Percentiles rank a stretch among this genome's conserved stretches.
phyloP scores from a whole-genome alignment of 2,888 invertebrate species.

The Mesorhabditis spiculigera region DNA sequence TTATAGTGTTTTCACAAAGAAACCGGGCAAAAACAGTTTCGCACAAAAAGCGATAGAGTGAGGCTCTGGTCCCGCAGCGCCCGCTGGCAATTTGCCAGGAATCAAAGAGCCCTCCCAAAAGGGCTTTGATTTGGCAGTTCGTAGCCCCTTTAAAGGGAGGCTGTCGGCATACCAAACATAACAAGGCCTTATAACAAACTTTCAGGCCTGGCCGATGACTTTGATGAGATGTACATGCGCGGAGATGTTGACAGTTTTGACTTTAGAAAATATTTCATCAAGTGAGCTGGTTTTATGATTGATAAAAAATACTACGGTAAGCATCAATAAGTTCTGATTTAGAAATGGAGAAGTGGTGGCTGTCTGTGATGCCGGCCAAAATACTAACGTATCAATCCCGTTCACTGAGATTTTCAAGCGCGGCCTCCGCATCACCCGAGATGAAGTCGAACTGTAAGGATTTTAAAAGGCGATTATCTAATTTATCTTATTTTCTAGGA shows the following conservation, averaged over 20 bases:
- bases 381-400: constrained; percentile 14
- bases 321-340: constrained; percentile 9
- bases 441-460: neutral
- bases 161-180: no score
- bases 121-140: no score
- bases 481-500: no score
- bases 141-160: no score
- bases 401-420: constrained; percentile 30
- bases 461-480: no score
- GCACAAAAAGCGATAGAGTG: no score
- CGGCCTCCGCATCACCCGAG: constrained; percentile 19
- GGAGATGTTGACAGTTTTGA: constrained; percentile 68
- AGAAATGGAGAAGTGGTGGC: constrained; percentile 32
- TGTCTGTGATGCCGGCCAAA: constrained; percentile 22
- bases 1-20: no score
- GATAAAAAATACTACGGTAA: neutral
- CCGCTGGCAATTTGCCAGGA: no score
- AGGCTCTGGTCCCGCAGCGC: no score
- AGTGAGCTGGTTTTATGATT: constrained; percentile 19
- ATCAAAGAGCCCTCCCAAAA: no score
- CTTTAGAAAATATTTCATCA: constrained; percentile 61
- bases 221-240: constrained; percentile 72
- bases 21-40: no score
- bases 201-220: constrained; percentile 60
- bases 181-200: neutral